Base-by-base conservation (phyloP, 1,140 invertebrate species). In the Zelostemma sp. region DNA sequence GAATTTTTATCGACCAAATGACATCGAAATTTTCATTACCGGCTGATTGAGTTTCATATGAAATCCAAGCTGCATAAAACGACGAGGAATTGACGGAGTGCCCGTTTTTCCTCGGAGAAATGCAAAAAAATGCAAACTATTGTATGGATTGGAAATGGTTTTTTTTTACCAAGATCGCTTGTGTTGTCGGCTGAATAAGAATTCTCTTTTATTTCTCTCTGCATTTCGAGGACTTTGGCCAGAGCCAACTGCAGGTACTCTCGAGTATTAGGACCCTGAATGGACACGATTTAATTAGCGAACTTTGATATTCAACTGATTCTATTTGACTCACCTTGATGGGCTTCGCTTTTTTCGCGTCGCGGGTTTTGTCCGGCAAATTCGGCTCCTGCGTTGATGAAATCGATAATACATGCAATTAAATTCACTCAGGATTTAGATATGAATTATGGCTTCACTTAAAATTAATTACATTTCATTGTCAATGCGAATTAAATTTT, bases 201-300 rank as follows among this genome's bases (percentile, higher is more conserved):
- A 47, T 76, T 75, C 15, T 84, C 80, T 43, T 74, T 76, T 19
- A 85, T 74, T 60, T 81, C 67, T 50, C 73, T 72, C 57, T 85
- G 83, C 40, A 85, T 63, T 55, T 84, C 77, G 8, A 81, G 33
- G 17, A 85, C 73, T 70, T 70, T 76, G 1, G 73, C 61, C 12
- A 85, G 51, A 41, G 80, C 80, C 47, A 83, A 58, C 49, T 84
- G 77, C 19, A 84, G 49, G 68, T 85, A 85, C 49, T 85, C 79
- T 41, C 67, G 72, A 15, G 77, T 65, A 65, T 68, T 77, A 15
- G 78, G 74, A 54, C 58, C 60, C 78, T 84, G 53, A 49, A 50
- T 17, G 57, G 1, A 17, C 3, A 35, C 8, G 38, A 48, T 48
- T 9, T 17, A 50, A 15, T 50, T 50, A 35, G 45, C 18, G 2